Evolutionary conservation across 2,113 vertebrate genomes (phyloP).

Genomic region (Ciconia boyciana): DNA sequence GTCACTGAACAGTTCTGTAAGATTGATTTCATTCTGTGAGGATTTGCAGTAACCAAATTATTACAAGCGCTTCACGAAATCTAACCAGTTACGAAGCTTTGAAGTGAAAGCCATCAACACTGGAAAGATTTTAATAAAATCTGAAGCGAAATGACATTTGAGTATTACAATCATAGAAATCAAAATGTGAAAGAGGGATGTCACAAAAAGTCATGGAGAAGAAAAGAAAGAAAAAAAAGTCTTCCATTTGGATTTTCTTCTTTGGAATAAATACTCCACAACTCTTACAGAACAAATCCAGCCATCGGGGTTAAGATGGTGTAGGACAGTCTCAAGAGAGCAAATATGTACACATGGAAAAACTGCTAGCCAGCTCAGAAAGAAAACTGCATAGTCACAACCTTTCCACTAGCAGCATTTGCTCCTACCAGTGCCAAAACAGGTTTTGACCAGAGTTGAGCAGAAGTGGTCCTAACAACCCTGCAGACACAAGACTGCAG

Average conservation of each 20-base stretch:
- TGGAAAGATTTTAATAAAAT: not conserved
- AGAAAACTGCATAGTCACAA: not conserved
- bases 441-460: not conserved
- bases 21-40: not conserved
- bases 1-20: fast-evolving
- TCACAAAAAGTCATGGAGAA: not conserved
- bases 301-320: no score
- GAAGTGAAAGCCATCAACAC: not conserved
- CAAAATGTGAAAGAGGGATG: not conserved
- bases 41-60: not conserved
- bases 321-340: not conserved
- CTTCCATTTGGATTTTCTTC: not conserved
- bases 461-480: not conserved
- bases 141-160: not conserved
- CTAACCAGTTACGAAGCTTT: not conserved
- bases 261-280: not conserved
- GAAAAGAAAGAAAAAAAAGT: no score
- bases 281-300: not conserved
- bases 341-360: fast-evolving
- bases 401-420: not conserved
- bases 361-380: not conserved
- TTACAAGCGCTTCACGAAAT: not conserved
- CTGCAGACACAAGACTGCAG: fast-evolving
- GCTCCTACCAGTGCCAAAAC: fast-evolving
- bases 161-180: no score